Conservation (phyloP, 2,113 vertebrate species). For the Osmerus eperlanus region DNA sequence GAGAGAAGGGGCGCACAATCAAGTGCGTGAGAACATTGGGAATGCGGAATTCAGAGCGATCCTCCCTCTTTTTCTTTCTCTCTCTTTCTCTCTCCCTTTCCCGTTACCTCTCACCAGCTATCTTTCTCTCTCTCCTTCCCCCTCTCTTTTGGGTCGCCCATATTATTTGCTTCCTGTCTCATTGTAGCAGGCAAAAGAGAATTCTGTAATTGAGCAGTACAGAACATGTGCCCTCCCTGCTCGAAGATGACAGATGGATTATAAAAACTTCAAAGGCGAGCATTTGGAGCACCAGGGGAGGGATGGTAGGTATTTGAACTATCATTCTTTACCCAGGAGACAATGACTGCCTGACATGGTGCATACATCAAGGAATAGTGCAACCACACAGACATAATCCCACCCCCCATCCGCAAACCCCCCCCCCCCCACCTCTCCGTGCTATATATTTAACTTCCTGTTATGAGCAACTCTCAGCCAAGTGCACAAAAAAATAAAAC, state of each 20-base stretch:
- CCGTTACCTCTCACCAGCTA: constrained; percentile 4
- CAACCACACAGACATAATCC: constrained; percentile 97
- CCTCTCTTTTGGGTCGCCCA: constrained; percentile 79
- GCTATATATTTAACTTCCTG: constrained; percentile 94
- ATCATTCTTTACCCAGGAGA: constrained; percentile 98
- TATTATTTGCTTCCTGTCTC: constrained; percentile 89
- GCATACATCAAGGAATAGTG: constrained; percentile 97
- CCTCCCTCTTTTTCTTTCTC: constrained; percentile 27
- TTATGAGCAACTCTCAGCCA: constrained; percentile 74
- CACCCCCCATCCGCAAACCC: constrained; percentile 47
- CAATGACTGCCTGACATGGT: constrained; percentile 95
- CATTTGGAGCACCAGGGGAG: constrained; percentile 96
- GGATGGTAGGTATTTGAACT: constrained; percentile 99
- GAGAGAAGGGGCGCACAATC: constrained; percentile 74
- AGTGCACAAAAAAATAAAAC: constrained; percentile 59
- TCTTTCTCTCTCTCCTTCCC: constrained; percentile 17
- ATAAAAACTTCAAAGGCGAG: constrained; percentile 99
- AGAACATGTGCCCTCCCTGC: constrained; percentile 97
- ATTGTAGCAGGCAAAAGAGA: constrained; percentile 90
- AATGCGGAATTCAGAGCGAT: constrained; percentile 87
- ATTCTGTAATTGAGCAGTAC: constrained; percentile 97
- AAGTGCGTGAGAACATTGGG: constrained; percentile 82
- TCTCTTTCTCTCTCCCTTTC: constrained; percentile 4
- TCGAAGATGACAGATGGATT: constrained; percentile 99
- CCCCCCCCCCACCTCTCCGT: constrained; percentile 71